phyloP scores from a whole-genome alignment of 1,140 invertebrate species.

The Calephelis nemesis region DNA sequence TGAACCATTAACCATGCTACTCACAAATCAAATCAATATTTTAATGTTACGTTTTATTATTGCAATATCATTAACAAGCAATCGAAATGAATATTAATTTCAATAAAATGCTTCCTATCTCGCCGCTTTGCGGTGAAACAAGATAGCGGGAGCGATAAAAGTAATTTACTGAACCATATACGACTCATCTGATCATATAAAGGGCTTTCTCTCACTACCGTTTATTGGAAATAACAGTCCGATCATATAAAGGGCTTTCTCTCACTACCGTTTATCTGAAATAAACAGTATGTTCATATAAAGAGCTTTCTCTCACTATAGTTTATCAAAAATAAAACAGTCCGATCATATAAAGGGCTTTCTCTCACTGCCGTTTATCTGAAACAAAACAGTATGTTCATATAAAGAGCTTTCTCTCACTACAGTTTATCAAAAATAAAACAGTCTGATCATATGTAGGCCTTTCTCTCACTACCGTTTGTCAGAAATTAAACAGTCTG shows the following conservation, averaged over 20 bases:
- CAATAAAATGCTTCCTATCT: conserved; percentile 32
- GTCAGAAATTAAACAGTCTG: conserved; percentile 16
- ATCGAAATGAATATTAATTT: conserved; percentile 37
- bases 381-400: conserved; percentile 26
- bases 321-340: neutral
- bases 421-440: neutral
- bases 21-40: conserved; percentile 27
- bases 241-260: conserved; percentile 30
- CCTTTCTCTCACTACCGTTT: conserved; percentile 11
- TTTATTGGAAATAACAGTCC: conserved; percentile 7
- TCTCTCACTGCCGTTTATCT: neutral
- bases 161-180: conserved; percentile 38
- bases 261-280: neutral
- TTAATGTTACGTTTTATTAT: conserved; percentile 37
- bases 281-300: conserved; percentile 33
- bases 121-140: conserved; percentile 21
- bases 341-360: conserved; percentile 32
- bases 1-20: too few species aligned
- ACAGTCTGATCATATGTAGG: conserved; percentile 34
- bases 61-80: conserved; percentile 38
- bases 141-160: conserved; percentile 33
- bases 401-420: conserved; percentile 27
- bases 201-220: conserved; percentile 21
- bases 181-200: conserved; percentile 33
- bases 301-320: conserved; percentile 21